Percentiles rank a stretch among this genome's conserved stretches.
Conservation (phyloP, 2,797 vertebrate genomes). For the Syngnathus acus region DNA sequence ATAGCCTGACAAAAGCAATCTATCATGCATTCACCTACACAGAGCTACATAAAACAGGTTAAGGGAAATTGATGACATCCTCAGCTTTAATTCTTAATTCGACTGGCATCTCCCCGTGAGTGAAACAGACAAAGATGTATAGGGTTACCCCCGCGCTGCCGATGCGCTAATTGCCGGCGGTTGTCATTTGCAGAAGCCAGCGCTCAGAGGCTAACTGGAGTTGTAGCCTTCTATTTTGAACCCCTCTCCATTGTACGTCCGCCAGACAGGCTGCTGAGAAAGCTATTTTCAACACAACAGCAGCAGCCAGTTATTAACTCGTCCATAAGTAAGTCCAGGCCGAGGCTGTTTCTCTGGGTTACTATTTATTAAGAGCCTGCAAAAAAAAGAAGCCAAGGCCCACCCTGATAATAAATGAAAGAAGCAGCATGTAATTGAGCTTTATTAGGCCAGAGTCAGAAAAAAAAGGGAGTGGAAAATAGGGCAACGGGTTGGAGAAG, state of each 20-base stretch:
- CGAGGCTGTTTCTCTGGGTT: constrained; percentile 82
- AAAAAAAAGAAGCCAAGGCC: constrained; percentile 77
- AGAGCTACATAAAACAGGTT: constrained; percentile 83
- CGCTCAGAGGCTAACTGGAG: constrained; percentile 88
- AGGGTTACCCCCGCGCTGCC: constrained; percentile 81
- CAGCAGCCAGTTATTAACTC: constrained; percentile 83
- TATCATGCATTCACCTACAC: constrained; percentile 81
- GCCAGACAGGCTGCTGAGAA: constrained; percentile 77
- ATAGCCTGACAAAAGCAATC: constrained; percentile 90
- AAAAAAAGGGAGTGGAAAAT: constrained; percentile 43
- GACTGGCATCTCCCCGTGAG: constrained; percentile 78
- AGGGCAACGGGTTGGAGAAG: constrained; percentile 50
- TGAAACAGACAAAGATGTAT: constrained; percentile 93
- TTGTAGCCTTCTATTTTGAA: constrained; percentile 39
- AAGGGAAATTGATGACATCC: constrained; percentile 91
- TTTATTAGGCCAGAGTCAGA: constrained; percentile 77
- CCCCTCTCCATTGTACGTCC: constrained; percentile 67
- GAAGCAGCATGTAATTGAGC: constrained; percentile 81
- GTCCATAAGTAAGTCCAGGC: constrained; percentile 86
- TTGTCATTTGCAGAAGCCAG: constrained; percentile 85
- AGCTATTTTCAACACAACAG: constrained; percentile 70
- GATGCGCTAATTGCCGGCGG: constrained; percentile 86
- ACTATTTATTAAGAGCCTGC: constrained; percentile 85
- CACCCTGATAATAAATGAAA: constrained; percentile 83
- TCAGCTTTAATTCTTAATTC: constrained; percentile 81